phyloP scores from a whole-genome alignment of 2,888 invertebrate genomes.

The Macropis europaea region DNA sequence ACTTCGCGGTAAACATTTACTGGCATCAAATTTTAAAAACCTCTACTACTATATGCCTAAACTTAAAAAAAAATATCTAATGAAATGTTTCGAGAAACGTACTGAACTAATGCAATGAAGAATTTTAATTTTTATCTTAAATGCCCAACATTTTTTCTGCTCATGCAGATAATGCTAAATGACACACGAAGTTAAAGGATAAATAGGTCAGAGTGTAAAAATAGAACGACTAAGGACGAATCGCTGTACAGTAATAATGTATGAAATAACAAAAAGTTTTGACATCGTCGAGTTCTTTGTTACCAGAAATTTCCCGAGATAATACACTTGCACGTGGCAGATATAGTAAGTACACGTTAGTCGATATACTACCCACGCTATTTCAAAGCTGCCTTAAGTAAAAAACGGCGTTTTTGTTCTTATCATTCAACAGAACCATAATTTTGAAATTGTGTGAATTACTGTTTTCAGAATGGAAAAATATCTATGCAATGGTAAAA shows the following conservation, averaged over 20 bases:
- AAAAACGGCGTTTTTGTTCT: too few relatives aligned
- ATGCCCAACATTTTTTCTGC: not conserved
- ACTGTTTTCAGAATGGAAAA: too few relatives aligned
- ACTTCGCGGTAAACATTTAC: too few relatives aligned
- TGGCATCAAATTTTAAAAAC: too few relatives aligned
- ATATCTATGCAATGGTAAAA: too few relatives aligned
- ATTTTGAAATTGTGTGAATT: too few relatives aligned
- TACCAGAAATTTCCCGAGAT: not conserved
- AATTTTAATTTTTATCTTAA: not conserved
- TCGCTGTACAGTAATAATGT: slow-evolving; percentile 8
- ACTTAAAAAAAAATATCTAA: not conserved
- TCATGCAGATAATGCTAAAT: not conserved
- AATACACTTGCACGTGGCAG: not conserved
- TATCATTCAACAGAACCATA: too few relatives aligned
- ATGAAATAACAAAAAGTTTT: slow-evolving; percentile 3
- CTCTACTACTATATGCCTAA: not conserved
- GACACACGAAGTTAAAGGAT: slow-evolving; percentile 3
- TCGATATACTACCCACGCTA: not conserved
- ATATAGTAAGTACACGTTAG: not conserved
- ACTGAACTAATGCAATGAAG: not conserved
- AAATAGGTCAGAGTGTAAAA: slow-evolving; percentile 32
- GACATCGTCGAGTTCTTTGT: not conserved
- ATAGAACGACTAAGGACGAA: slow-evolving; percentile 6
- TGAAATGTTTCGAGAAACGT: not conserved
- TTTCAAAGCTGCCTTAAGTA: not conserved